Evolutionary conservation across 2,797 vertebrate genomes (phyloP).

Genomic region (Heterohyrax brucei): DNA sequence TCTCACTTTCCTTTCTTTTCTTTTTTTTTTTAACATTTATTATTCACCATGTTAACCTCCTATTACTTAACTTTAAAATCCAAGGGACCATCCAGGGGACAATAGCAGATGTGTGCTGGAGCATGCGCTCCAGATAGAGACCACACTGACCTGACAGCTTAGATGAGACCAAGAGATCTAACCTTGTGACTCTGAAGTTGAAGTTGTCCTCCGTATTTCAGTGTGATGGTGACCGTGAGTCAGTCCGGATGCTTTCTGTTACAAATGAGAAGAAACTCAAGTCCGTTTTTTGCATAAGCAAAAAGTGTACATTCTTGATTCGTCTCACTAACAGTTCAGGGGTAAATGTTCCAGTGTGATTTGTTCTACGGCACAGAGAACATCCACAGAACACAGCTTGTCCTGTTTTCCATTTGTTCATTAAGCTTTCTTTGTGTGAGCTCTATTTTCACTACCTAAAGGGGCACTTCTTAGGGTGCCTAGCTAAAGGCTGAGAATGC

Average conservation of each 20-base stretch:
- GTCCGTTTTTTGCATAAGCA: background rate
- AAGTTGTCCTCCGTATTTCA: conserved; percentile 51
- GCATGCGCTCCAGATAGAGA: background rate
- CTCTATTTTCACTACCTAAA: background rate
- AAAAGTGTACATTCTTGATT: background rate
- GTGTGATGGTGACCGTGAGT: background rate
- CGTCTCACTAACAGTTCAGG: background rate
- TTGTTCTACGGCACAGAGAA: background rate
- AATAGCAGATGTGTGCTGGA: background rate
- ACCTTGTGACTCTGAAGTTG: background rate
- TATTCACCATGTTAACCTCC: background rate
- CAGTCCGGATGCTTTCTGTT: conserved; percentile 28
- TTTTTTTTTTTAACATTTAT: background rate
- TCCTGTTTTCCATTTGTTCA: background rate
- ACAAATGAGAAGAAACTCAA: background rate
- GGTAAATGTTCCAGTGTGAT: background rate
- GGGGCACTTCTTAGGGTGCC: background rate
- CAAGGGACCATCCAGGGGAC: background rate
- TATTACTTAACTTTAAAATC: background rate
- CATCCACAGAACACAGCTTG: no score
- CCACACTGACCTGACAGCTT: background rate
- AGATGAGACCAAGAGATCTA: background rate
- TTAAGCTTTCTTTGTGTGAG: background rate
- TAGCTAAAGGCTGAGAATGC: background rate
- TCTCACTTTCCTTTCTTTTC: background rate